These are phyloP conservation scores for Polyodon spathula DNA, from an alignment of 2,113 vertebrate species.

Conservation along the genomic window DNA sequence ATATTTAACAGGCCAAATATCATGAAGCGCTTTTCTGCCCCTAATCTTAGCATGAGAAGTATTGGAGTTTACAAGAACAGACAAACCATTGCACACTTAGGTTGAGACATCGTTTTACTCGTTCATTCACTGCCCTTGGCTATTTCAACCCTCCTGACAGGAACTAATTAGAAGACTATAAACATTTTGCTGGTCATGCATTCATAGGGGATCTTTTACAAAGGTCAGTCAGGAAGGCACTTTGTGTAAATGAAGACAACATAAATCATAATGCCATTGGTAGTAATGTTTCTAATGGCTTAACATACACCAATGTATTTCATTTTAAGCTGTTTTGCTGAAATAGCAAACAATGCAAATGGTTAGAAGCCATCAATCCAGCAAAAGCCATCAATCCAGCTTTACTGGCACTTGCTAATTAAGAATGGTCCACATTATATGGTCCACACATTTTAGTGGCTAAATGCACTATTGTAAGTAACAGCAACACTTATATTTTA, in stretches of 20 bases:
- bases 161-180: slow-evolving; percentile 55
- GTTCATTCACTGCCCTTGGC: slow-evolving; percentile 24
- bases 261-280: slow-evolving; percentile 14
- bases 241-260: slow-evolving; percentile 4
- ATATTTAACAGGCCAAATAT: not conserved
- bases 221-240: slow-evolving; percentile 15
- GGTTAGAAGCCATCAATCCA: not conserved
- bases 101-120: slow-evolving; percentile 28
- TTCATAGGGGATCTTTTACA: slow-evolving; percentile 13
- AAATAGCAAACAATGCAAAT: not conserved
- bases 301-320: not conserved
- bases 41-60: not conserved
- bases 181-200: slow-evolving; percentile 46
- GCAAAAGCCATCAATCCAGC: not conserved
- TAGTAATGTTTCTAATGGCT: slow-evolving; percentile 2
- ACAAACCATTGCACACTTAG: not conserved
- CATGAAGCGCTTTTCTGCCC: not conserved
- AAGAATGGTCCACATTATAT: too few species aligned
- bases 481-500: too few species aligned
- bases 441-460: too few species aligned
- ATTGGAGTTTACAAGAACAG: not conserved
- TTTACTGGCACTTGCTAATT: not conserved
- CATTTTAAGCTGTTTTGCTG: not conserved
- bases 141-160: slow-evolving; percentile 32
- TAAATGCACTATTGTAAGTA: too few species aligned